A percentile compares a stretch with the other conserved stretches of the same genome.
Evolutionary conservation across 2,113 vertebrate genomes (phyloP).

Genomic region (Mellivora capensis): DNA sequence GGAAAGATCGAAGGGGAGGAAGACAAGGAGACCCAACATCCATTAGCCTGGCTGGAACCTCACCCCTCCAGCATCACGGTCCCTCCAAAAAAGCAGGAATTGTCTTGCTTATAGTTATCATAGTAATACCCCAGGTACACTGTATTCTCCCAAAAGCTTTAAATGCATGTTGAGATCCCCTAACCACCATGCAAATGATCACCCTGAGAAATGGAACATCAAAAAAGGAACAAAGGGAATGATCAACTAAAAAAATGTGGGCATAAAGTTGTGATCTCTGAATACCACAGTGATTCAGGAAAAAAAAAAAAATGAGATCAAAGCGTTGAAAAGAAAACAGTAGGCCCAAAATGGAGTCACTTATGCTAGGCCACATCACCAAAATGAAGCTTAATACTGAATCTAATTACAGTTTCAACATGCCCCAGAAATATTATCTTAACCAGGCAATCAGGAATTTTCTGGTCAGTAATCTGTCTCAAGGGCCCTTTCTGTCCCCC

Average conservation of each 20-base stretch:
- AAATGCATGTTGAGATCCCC: background rate
- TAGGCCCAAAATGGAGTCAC: background rate
- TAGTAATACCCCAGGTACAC: background rate
- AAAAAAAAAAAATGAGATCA: background rate
- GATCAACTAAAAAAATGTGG: background rate
- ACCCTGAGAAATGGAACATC: background rate
- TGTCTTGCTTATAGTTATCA: background rate
- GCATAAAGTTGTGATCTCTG: background rate
- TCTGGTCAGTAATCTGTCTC: background rate
- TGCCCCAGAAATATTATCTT: background rate
- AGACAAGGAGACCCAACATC: no score
- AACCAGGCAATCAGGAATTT: background rate
- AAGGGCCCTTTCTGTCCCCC: background rate
- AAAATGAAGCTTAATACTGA: background rate
- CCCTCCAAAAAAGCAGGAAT: background rate
- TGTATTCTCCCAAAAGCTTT: background rate
- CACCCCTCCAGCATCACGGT: no score
- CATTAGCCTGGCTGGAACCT: no score
- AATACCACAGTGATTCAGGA: background rate
- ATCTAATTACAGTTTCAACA: background rate
- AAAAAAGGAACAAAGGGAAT: background rate
- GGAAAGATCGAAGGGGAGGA: no score
- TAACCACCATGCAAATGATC: background rate
- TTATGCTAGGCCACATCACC: background rate
- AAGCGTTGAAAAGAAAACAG: background rate